A percentile compares a stretch with the other conserved stretches of the same genome.
Evolutionary conservation across 2,797 vertebrate species (phyloP).

Genomic region (Xenentodon cancila): DNA sequence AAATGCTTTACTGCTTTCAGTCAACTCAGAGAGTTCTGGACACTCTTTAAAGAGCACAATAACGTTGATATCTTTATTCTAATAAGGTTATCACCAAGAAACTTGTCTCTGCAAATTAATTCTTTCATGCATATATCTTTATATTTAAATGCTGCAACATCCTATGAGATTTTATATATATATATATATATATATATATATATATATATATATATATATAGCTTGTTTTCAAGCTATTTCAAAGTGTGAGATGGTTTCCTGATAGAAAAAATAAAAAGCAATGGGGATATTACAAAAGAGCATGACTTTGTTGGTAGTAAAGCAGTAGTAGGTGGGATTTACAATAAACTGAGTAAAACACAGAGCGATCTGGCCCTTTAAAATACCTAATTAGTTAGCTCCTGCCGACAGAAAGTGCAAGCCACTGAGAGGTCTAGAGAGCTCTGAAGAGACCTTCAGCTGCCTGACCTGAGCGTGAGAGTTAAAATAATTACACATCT

Average conservation of each 20-base stretch:
- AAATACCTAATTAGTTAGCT: slow-evolving; percentile 44
- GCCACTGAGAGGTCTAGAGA: slow-evolving; percentile 8
- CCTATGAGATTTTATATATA: no score
- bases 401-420: slow-evolving; percentile 1
- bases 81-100: slow-evolving; percentile 23
- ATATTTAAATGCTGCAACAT: background rate
- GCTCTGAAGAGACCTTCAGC: slow-evolving; percentile 37
- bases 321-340: slow-evolving; percentile 21
- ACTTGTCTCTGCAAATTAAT: background rate
- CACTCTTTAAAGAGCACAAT: slow-evolving; percentile 24
- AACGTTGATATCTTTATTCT: slow-evolving; percentile 32
- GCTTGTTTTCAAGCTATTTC: background rate
- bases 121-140: background rate
- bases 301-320: background rate
- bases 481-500: slow-evolving; percentile 45
- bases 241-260: background rate
- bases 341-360: slow-evolving; percentile 22
- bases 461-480: slow-evolving; percentile 42
- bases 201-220: no score
- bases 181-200: no score
- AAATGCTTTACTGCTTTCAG: slow-evolving; percentile 19
- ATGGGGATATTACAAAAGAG: background rate
- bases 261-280: background rate
- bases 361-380: slow-evolving; percentile 29
- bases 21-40: no score